Evolutionary conservation across 2,113 vertebrate genomes (phyloP).

Genomic region (Narcine bancroftii): DNA sequence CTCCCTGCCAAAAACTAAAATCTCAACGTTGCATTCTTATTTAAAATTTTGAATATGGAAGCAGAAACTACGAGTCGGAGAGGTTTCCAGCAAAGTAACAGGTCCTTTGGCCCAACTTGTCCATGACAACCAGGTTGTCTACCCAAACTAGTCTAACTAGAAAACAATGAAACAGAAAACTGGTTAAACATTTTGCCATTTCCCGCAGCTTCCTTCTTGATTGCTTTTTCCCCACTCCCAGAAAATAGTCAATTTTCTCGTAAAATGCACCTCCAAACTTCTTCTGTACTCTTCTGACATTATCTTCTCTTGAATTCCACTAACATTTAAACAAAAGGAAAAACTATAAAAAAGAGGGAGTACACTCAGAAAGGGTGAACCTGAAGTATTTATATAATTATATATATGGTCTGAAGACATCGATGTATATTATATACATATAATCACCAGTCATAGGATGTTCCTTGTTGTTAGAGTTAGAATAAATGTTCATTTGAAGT

Average conservation of each 20-base stretch:
- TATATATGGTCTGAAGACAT: no score
- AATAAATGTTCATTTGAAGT: no score
- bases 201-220: not conserved
- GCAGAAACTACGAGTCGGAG: no score
- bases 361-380: not conserved
- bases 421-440: no score
- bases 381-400: no score
- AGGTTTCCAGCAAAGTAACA: no score
- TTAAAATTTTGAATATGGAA: not conserved
- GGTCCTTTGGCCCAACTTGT: no score
- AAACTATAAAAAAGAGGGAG: not conserved
- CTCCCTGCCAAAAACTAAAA: not conserved
- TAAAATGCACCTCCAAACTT: not conserved
- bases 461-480: no score
- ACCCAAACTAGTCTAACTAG: no score
- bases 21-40: not conserved
- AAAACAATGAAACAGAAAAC: no score
- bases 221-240: not conserved
- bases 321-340: conserved; percentile 1
- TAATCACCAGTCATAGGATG: no score
- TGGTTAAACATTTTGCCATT: not conserved
- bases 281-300: not conserved
- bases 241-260: not conserved
- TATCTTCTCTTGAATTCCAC: not conserved
- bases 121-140: no score